phyloP scores from a whole-genome alignment of 2,888 invertebrate species.

The Monoplex corrugatus region DNA sequence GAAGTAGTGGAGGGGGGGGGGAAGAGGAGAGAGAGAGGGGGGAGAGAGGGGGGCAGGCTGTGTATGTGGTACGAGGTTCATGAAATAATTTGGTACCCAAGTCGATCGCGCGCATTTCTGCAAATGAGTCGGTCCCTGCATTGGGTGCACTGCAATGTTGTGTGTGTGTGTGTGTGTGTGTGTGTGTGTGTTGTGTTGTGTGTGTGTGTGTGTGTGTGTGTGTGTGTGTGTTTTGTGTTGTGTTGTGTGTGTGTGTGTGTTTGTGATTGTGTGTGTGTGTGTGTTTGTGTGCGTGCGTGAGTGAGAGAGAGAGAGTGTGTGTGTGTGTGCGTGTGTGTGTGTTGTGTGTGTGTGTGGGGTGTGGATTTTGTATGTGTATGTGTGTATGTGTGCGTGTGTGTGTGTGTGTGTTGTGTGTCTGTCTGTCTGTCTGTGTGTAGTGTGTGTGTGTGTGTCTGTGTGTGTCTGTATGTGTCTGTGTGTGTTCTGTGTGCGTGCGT shows the following conservation, averaged over 20 bases:
- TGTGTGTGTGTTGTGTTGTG: not conserved
- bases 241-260: not conserved
- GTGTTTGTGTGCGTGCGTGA: not conserved
- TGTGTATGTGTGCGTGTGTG: not conserved
- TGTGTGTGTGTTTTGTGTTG: not conserved
- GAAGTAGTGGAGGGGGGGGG: not conserved
- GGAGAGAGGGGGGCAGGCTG: not conserved
- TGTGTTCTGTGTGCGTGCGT: not conserved
- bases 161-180: not conserved
- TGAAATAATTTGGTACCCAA: no score
- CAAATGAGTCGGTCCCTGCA: no score
- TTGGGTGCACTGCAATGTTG: no score
- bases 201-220: slow-evolving; percentile 9
- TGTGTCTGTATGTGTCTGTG: not conserved
- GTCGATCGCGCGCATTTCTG: no score
- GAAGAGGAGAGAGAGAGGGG: not conserved
- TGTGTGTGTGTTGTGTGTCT: not conserved
- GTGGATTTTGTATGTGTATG: not conserved
- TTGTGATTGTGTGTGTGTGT: not conserved
- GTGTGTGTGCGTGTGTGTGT: not conserved
- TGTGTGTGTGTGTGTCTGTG: not conserved
- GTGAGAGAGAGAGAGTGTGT: not conserved
- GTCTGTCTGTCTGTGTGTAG: not conserved
- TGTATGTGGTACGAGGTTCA: not conserved
- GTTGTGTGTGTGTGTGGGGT: not conserved